Conservation (phyloP, 2,888 invertebrate species). For the Nowickia ferox region DNA sequence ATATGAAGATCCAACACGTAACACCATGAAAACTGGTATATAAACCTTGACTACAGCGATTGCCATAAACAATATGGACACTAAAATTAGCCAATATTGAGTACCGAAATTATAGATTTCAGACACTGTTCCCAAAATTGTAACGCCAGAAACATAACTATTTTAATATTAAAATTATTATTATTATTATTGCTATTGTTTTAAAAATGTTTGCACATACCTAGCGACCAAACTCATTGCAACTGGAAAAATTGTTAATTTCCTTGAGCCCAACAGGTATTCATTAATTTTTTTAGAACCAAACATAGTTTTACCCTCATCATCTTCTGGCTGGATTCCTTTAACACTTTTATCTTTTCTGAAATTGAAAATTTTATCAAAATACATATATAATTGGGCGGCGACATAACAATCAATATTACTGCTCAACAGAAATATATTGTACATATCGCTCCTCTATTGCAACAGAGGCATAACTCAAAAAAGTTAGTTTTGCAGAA, state of each 20-base stretch:
- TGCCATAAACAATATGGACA: slow-evolving; percentile 89
- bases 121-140: slow-evolving; percentile 93
- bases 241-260: slow-evolving; percentile 91
- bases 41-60: slow-evolving; percentile 88
- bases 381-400: not conserved
- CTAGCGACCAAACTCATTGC: slow-evolving; percentile 94
- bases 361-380: slow-evolving; percentile 7
- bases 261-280: slow-evolving; percentile 90
- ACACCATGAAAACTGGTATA: slow-evolving; percentile 90
- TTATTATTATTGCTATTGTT: not conserved
- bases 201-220: slow-evolving; percentile 82
- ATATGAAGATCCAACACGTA: slow-evolving; percentile 91
- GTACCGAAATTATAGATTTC: slow-evolving; percentile 94
- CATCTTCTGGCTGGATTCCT: slow-evolving; percentile 52
- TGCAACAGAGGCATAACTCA: no score
- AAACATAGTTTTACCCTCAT: slow-evolving; percentile 76
- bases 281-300: slow-evolving; percentile 86
- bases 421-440: no score
- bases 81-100: slow-evolving; percentile 90
- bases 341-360: slow-evolving; percentile 71
- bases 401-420: no score
- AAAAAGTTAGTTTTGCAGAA: no score
- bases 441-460: no score
- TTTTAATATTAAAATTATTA: not conserved
- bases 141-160: slow-evolving; percentile 94